A percentile compares a stretch with the other conserved stretches of the same genome.
These are phyloP conservation scores for Argyresthia albistria DNA, from an alignment of 2,888 invertebrate genomes.

Conservation along the genomic window DNA sequence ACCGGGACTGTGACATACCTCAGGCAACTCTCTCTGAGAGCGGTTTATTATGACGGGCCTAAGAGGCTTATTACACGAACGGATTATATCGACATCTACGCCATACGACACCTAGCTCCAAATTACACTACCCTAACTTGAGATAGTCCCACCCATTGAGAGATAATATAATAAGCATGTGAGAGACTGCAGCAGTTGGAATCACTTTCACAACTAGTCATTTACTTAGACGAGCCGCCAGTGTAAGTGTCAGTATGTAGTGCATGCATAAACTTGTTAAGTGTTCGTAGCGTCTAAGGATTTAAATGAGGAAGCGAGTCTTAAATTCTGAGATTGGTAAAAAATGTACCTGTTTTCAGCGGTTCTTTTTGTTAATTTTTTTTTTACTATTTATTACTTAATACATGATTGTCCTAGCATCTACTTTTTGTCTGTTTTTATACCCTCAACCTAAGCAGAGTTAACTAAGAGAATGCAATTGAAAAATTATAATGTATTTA, in stretches of 20 bases:
- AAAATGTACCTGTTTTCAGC: constrained; percentile 69
- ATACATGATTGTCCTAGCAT: constrained; percentile 71
- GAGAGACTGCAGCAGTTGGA: constrained; percentile 8
- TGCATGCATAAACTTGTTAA: constrained; percentile 68
- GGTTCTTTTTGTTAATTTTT: constrained; percentile 69
- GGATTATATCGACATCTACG: too few species aligned
- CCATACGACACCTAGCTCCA: too few species aligned
- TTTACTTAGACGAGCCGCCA: constrained; percentile 57
- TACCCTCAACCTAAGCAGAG: background rate
- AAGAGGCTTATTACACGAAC: too few species aligned
- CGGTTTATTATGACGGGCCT: too few species aligned
- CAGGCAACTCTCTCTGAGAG: too few species aligned
- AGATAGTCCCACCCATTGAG: too few species aligned
- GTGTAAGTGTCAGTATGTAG: constrained; percentile 60
- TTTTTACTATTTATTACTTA: constrained; percentile 70
- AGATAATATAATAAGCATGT: too few species aligned
- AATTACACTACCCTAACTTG: too few species aligned
- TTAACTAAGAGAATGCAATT: constrained; percentile 10
- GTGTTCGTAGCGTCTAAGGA: constrained; percentile 69
- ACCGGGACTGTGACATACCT: too few species aligned
- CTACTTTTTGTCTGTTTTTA: constrained; percentile 34
- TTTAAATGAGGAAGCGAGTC: constrained; percentile 54
- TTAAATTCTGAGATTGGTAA: constrained; percentile 67
- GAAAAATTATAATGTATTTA: constrained; percentile 67
- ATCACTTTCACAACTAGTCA: constrained; percentile 67